A percentile compares a stretch with the other conserved stretches of the same genome.
phyloP scores from a whole-genome alignment of 2,113 vertebrate genomes.

The Otolemur garnettii region DNA sequence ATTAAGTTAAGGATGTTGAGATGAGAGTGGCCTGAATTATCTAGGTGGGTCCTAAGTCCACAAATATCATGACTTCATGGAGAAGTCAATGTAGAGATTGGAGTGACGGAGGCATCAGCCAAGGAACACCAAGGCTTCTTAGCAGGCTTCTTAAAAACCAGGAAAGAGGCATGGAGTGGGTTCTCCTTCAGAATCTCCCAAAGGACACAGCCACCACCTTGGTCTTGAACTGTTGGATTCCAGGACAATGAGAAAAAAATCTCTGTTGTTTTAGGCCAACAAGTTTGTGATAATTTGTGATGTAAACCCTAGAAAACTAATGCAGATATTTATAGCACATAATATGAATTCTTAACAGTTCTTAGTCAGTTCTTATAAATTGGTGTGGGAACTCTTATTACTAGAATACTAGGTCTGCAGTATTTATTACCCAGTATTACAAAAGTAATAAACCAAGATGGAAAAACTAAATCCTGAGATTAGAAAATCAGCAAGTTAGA shows the following conservation, averaged over 20 bases:
- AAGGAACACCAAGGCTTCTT: neutral
- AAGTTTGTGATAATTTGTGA: neutral
- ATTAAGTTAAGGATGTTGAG: neutral
- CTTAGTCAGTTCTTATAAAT: neutral
- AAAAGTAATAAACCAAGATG: slow-evolving; percentile 47
- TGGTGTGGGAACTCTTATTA: neutral
- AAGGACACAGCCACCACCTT: neutral
- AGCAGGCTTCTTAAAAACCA: neutral
- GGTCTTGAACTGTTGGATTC: neutral
- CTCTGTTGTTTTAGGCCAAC: neutral
- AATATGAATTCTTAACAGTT: neutral
- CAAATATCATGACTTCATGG: neutral
- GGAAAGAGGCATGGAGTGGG: neutral
- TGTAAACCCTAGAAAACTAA: neutral
- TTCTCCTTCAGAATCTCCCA: neutral
- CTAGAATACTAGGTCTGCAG: neutral
- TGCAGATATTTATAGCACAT: neutral
- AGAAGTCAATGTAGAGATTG: neutral
- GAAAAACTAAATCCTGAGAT: slow-evolving; percentile 1
- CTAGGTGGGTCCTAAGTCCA: neutral
- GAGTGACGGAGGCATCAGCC: neutral
- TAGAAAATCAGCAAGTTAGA: slow-evolving; percentile 23
- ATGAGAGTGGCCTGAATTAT: neutral
- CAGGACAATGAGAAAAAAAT: slow-evolving; percentile 21
- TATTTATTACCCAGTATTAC: neutral